Conservation (phyloP, 2,113 vertebrate genomes). For the Caranx melampygus region DNA sequence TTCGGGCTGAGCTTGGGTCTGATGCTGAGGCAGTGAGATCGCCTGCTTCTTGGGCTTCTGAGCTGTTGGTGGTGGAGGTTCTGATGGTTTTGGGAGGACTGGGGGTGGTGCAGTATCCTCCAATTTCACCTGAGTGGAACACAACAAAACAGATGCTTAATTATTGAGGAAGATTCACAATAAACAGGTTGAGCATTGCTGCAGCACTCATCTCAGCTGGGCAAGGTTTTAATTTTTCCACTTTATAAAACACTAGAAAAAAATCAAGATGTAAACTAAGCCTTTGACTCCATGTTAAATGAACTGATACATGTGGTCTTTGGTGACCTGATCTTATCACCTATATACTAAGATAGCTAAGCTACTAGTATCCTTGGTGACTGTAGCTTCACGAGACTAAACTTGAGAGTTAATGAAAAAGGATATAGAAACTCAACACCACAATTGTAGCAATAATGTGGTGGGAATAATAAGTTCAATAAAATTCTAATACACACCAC, state of each 20-base stretch:
- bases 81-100: slow-evolving; percentile 62
- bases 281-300: not conserved
- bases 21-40: slow-evolving; percentile 49
- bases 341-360: not conserved
- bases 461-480: too few species aligned
- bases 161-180: not conserved
- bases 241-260: not conserved
- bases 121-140: slow-evolving; percentile 66
- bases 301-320: too few species aligned
- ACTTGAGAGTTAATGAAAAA: too few species aligned
- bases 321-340: not conserved
- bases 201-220: not conserved
- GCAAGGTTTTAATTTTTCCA: not conserved
- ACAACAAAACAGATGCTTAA: slow-evolving; percentile 17
- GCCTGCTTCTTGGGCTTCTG: slow-evolving; percentile 61
- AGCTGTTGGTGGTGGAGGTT: slow-evolving; percentile 36
- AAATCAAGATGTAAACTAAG: not conserved
- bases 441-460: too few species aligned
- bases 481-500: too few species aligned
- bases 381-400: not conserved
- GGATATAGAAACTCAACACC: too few species aligned
- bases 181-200: not conserved
- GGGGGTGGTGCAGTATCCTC: slow-evolving; percentile 44
- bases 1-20: slow-evolving; percentile 12
- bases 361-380: not conserved